Conservation (phyloP, 2,888 invertebrate species). For the Micropterix aruncella region DNA sequence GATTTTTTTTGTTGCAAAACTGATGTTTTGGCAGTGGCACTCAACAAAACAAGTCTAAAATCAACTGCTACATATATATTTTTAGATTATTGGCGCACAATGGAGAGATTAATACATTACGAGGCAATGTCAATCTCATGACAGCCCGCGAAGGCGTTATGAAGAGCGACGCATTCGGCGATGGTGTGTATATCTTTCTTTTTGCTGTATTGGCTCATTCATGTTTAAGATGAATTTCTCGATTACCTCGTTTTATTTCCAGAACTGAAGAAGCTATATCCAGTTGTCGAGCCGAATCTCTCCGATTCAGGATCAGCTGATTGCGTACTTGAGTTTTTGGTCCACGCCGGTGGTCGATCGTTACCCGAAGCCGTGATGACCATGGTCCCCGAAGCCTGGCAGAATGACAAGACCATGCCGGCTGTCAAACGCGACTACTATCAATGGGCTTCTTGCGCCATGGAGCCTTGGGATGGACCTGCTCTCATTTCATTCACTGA, state of each 20-base stretch:
- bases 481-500: conserved; percentile 96
- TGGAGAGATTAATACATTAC: conserved; percentile 97
- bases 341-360: conserved; percentile 81
- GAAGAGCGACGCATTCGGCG: conserved; percentile 74
- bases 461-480: conserved; percentile 99
- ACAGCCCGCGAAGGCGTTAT: conserved; percentile 97
- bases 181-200: conserved; percentile 27
- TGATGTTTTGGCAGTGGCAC: not conserved
- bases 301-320: conserved; percentile 97
- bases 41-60: conserved; percentile 2
- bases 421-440: conserved; percentile 90
- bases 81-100: conserved; percentile 87
- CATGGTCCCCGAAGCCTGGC: conserved; percentile 99
- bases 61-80: conserved; percentile 10
- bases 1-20: not conserved
- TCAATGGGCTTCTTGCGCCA: conserved; percentile 92
- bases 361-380: conserved; percentile 98
- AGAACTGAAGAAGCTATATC: conserved; percentile 78
- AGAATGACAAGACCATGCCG: conserved; percentile 87
- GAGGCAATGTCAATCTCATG: conserved; percentile 98
- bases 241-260: conserved; percentile 12
- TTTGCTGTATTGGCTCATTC: no score
- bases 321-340: conserved; percentile 94
- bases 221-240: no score
- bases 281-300: conserved; percentile 93